These are phyloP conservation scores for Cyclargus thomasi DNA, from an alignment of 1,140 invertebrate species.

Conservation along the genomic window DNA sequence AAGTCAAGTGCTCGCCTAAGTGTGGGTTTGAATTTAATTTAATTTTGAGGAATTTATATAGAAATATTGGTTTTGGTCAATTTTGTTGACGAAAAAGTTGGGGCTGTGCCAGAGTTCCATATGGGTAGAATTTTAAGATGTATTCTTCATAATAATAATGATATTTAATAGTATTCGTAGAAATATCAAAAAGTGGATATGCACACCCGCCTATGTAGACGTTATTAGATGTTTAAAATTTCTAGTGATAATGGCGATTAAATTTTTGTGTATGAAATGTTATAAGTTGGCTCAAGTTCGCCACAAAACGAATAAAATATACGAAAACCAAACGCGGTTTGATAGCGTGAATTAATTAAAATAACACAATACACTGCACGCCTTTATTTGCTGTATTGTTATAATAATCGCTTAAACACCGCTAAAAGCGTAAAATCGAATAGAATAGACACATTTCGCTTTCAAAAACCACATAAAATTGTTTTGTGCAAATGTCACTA, in stretches of 20 bases:
- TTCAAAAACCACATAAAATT: constrained; percentile 1
- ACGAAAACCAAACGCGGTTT: neutral
- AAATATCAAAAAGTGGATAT: no score
- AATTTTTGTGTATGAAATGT: no score
- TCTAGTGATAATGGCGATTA: no score
- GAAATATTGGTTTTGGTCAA: neutral
- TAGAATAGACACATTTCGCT: constrained; percentile 8
- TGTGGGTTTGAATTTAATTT: constrained; percentile 7
- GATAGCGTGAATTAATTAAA: neutral
- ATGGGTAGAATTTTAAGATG: neutral
- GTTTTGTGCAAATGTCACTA: constrained; percentile 11
- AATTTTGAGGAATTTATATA: neutral
- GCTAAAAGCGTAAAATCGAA: constrained; percentile 24
- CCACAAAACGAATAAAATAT: neutral
- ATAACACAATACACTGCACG: constrained; percentile 5
- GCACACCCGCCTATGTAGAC: no score
- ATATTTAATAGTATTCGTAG: no score
- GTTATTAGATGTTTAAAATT: no score
- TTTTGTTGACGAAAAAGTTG: neutral
- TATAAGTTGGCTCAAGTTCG: neutral
- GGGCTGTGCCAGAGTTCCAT: neutral
- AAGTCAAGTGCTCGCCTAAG: constrained; percentile 35
- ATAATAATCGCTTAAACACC: constrained; percentile 18
- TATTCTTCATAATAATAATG: no score
- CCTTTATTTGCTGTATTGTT: constrained; percentile 22